phyloP scores from a whole-genome alignment of 2,113 vertebrate genomes.

The Plestiodon gilberti region DNA sequence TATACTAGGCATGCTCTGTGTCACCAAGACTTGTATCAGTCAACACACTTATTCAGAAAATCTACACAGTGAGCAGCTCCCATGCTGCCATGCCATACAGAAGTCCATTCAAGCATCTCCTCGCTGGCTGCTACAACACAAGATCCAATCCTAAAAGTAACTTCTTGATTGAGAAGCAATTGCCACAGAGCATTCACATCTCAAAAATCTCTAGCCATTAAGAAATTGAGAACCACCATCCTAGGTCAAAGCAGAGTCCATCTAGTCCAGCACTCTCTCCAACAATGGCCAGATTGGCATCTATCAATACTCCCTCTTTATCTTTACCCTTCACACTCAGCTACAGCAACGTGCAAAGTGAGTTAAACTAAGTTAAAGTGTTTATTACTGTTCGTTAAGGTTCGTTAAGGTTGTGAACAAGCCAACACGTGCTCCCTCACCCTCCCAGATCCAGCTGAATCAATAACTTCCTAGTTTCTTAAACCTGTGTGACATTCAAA shows the following conservation, averaged over 20 bases:
- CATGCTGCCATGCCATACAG: neutral
- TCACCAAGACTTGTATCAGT: neutral
- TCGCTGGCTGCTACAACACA: neutral
- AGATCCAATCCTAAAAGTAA: neutral
- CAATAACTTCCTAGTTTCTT: no score
- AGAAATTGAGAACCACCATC: neutral
- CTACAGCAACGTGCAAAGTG: neutral
- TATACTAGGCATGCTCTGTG: neutral
- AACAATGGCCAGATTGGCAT: neutral
- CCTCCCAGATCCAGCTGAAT: no score
- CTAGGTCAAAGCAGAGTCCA: neutral
- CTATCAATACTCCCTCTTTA: neutral
- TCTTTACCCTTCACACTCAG: neutral
- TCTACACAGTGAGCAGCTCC: neutral
- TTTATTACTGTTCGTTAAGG: neutral
- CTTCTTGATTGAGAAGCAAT: neutral
- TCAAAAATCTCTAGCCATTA: neutral
- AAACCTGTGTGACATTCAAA: no score
- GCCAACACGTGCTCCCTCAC: neutral
- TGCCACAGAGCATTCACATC: neutral
- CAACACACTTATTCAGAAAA: neutral
- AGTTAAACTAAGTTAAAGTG: neutral
- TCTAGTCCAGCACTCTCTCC: neutral
- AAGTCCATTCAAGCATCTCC: neutral
- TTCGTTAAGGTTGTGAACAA: no score